Evolutionary conservation across 2,113 vertebrate species (phyloP).

Genomic region (Excalfactoria chinensis): DNA sequence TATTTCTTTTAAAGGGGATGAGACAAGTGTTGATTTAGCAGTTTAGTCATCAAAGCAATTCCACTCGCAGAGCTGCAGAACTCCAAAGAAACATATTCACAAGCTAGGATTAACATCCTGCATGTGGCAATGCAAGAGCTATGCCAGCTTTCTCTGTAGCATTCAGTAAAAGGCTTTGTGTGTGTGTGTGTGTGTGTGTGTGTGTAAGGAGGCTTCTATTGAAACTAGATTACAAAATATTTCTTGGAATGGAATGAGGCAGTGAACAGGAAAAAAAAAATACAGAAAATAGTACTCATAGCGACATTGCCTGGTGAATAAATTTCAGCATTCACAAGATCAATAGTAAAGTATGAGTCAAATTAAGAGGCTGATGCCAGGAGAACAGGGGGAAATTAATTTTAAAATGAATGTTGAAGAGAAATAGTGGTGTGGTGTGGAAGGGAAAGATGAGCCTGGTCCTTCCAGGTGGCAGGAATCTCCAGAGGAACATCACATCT

Average conservation of each 20-base stretch:
- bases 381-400: not conserved
- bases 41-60: constrained; percentile 54
- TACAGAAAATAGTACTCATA: not conserved
- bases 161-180: not conserved
- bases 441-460: not conserved
- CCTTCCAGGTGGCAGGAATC: not conserved
- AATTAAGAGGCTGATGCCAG: constrained; percentile 34
- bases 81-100: not conserved
- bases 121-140: not conserved
- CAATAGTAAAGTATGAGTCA: not conserved
- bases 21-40: constrained; percentile 57
- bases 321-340: constrained; percentile 3
- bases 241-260: constrained; percentile 17
- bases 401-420: constrained; percentile 9
- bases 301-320: constrained; percentile 39
- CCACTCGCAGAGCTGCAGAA: constrained; percentile 4
- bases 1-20: constrained; percentile 34
- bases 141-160: not conserved
- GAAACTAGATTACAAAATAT: constrained; percentile 8
- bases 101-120: constrained; percentile 13
- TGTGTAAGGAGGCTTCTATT: not conserved
- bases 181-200: not conserved
- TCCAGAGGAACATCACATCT: not conserved
- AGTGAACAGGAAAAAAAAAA: not conserved
- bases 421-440: not conserved